Percentiles rank a stretch among this genome's conserved stretches.
Evolutionary conservation across 1,140 invertebrate species (phyloP).

Genomic region (Grapholita molesta): DNA sequence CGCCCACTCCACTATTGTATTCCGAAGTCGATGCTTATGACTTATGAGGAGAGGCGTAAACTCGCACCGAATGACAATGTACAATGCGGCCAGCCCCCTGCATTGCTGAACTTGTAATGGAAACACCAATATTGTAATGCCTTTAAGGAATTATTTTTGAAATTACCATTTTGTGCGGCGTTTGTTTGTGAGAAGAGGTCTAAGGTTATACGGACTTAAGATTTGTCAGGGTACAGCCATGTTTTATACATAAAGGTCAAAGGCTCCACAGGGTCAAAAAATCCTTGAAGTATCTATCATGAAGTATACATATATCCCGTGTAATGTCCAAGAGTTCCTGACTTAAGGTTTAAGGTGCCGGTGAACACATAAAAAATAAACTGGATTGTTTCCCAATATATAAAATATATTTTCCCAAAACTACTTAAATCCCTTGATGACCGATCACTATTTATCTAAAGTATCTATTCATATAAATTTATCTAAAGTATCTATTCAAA

Average conservation of each 20-base stretch:
- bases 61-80: conserved; percentile 5
- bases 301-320: no score
- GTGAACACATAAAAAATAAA: no score
- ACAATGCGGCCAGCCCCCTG: neutral
- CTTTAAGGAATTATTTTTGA: neutral
- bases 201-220: neutral
- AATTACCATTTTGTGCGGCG: neutral
- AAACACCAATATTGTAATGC: neutral
- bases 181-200: neutral
- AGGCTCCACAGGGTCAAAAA: neutral
- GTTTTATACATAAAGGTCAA: neutral
- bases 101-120: neutral
- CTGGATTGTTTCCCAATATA: no score
- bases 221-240: neutral
- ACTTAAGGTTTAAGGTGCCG: no score
- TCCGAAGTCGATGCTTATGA: neutral
- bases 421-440: neutral
- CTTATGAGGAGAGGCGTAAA: conserved; percentile 2
- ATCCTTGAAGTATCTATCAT: no score
- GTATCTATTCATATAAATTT: neutral
- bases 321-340: no score
- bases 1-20: conserved; percentile 4
- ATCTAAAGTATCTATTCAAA: neutral
- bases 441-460: neutral
- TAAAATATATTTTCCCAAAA: no score